A percentile compares a stretch with the other conserved stretches of the same genome.
These are phyloP conservation scores for Tenodera sinensis DNA, from an alignment of 2,888 invertebrate species.

Conservation along the genomic window DNA sequence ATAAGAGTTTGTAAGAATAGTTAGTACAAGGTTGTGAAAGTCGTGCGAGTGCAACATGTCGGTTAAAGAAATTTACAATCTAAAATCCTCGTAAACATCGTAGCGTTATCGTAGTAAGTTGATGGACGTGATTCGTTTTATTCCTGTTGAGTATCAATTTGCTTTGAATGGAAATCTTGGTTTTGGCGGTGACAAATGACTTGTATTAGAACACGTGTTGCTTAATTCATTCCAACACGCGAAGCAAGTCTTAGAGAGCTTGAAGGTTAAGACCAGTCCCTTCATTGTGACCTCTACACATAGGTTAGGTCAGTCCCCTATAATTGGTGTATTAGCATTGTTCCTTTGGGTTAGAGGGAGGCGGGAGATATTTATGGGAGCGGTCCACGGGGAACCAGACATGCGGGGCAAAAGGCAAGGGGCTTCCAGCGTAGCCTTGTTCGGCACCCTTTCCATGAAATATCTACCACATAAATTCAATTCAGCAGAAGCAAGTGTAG, in stretches of 20 bases:
- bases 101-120: too few species aligned
- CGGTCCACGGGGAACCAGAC: not conserved
- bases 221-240: conserved; percentile 6
- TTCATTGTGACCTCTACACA: conserved; percentile 17
- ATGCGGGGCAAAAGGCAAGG: not conserved
- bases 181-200: not conserved
- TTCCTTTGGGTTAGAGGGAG: not conserved
- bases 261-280: conserved; percentile 18
- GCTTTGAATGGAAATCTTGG: not conserved
- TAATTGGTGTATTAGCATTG: conserved; percentile 25
- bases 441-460: conserved; percentile 18
- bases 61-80: too few species aligned
- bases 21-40: too few species aligned
- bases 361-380: not conserved
- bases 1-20: too few species aligned
- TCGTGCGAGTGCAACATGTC: too few species aligned
- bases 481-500: not conserved
- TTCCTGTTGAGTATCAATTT: too few species aligned
- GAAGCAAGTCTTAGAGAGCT: conserved; percentile 10
- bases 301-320: conserved; percentile 24
- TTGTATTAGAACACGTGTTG: not conserved
- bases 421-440: not conserved
- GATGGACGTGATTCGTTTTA: too few species aligned
- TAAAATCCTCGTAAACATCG: too few species aligned
- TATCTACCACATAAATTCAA: conserved; percentile 7